Evolutionary conservation across 2,888 invertebrate species (phyloP).

Genomic region (Torymus aiolomorphi): DNA sequence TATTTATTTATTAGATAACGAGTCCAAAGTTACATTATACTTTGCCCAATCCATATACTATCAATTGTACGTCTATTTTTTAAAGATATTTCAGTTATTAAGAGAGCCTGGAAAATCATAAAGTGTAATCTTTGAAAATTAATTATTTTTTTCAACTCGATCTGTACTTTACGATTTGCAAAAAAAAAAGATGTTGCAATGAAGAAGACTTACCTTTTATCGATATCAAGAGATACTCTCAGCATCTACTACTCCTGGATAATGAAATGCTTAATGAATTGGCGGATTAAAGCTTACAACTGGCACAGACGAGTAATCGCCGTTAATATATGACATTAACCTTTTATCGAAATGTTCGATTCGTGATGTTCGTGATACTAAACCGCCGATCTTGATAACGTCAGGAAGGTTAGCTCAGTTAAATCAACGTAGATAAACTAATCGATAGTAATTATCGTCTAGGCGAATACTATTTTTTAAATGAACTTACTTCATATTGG

Average conservation of each 20-base stretch:
- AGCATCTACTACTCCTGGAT: neutral
- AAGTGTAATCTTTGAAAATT: no score
- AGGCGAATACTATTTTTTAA: neutral
- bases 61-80: no score
- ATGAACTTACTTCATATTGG: conserved; percentile 6
- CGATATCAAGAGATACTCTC: neutral
- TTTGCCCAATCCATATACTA: no score
- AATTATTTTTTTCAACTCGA: no score
- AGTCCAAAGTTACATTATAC: no score
- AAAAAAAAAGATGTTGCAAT: no score
- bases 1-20: no score
- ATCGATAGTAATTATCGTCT: conserved; percentile 17
- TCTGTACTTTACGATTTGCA: no score
- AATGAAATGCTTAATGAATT: conserved; percentile 7
- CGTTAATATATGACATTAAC: conserved; percentile 46
- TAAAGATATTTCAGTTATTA: no score
- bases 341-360: conserved; percentile 41
- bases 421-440: conserved; percentile 33
- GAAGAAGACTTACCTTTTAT: conserved; percentile 6
- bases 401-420: conserved; percentile 26
- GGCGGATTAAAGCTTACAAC: conserved; percentile 22
- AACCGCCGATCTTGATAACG: conserved; percentile 36
- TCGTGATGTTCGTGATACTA: conserved; percentile 20
- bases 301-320: conserved; percentile 11
- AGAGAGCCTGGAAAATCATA: no score